Percentiles rank a stretch among this genome's conserved stretches.
Conservation (phyloP, 2,888 invertebrate genomes). For the Hermodice carunculata region DNA sequence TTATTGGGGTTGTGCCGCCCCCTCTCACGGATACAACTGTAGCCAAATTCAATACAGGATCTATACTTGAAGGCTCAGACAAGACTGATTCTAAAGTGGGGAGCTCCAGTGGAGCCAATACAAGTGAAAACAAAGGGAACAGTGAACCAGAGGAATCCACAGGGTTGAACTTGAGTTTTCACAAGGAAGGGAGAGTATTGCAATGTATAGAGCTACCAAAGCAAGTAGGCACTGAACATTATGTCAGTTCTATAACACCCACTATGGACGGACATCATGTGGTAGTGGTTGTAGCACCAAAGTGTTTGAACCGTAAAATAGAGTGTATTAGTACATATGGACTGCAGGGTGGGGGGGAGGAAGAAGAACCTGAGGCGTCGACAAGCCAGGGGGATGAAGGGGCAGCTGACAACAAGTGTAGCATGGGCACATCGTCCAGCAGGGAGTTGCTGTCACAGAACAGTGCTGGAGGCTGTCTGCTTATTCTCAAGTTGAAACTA, state of each 20-base stretch:
- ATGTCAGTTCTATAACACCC: slow-evolving; percentile 76
- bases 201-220: slow-evolving; percentile 63
- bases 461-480: slow-evolving; percentile 20
- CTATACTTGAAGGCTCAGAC: background rate
- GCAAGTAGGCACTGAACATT: slow-evolving; percentile 29
- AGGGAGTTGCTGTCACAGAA: background rate
- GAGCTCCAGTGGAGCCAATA: slow-evolving; percentile 5
- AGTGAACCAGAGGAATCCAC: background rate
- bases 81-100: slow-evolving; percentile 1
- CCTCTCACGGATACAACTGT: slow-evolving; percentile 11
- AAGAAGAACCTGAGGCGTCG: background rate
- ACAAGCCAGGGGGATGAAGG: background rate
- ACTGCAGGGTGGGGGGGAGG: background rate
- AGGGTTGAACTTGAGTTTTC: background rate
- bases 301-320: slow-evolving; percentile 24
- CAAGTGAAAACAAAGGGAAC: background rate
- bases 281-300: slow-evolving; percentile 69
- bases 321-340: too few relatives aligned
- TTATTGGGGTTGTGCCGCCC: slow-evolving; percentile 53
- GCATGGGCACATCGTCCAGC: background rate
- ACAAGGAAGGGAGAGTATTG: slow-evolving; percentile 40
- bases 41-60: slow-evolving; percentile 1
- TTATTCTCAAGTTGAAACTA: slow-evolving; percentile 24
- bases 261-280: slow-evolving; percentile 80
- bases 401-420: background rate